Base-by-base conservation (phyloP, 2,888 invertebrate species). In the Parasteatoda lunata region DNA sequence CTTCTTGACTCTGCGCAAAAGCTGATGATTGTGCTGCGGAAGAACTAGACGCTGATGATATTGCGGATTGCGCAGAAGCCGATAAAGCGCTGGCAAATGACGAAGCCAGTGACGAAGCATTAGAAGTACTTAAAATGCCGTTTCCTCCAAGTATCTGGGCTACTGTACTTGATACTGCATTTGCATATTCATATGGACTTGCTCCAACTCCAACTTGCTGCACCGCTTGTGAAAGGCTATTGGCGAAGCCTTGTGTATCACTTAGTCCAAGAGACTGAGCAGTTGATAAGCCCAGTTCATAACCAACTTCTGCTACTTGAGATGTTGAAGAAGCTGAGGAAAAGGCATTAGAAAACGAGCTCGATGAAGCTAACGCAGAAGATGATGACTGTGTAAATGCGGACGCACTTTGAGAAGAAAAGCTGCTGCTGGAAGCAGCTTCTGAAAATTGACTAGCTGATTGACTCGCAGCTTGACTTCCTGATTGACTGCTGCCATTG, bases 311-410 rank as follows among this genome's bases (percentile, higher is more conserved):
- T 13, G 66, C 66, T 3, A 48, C 15, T 49, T 65, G 48, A 6
- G 77, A 13, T 6, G 66, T 66, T 8, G 77, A 77, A n/a, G 77
- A 77, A 15, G 77, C 77, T 3, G 77, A 65, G 13, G 77, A 65
- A 66, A 77, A 65, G 45, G 66, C 77, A n/a, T 51, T 65, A 45
- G 77, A 13, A 66, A 77, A 77, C 8, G 77, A 64, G 49, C 77
- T 77, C 7, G 77, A 77, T 8, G 77, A 65, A n/a, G 77, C 77
- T 3, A 77, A 49, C 13, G 47, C 13, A 9, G 66, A 66, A 3
- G 77, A 30, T 1, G 77, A 48, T n/a, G 77, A 65, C 51, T 66
- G 65, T 9, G 77, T 9, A 66, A 77, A 77, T 13, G 77, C 65
- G 3, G 77, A 77, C 7, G 65, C 11, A 49, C 15, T 15, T 13